Base-by-base conservation (phyloP, 2,797 vertebrate genomes). In the Poeciliopsis paucimaculata region DNA sequence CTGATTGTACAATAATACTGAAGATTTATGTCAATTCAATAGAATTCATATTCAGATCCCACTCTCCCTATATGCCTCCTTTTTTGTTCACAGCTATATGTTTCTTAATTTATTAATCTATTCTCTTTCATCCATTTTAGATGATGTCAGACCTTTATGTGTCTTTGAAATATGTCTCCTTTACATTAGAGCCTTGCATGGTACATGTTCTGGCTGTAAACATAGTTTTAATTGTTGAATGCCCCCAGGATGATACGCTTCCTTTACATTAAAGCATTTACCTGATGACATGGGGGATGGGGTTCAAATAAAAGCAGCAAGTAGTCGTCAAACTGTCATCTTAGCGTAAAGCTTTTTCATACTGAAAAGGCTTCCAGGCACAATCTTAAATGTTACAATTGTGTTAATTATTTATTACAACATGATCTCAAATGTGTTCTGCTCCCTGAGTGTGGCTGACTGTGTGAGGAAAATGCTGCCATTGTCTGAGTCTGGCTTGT, bases 81-180 rank as follows among this genome's bases (percentile, higher is more conserved):
- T 66, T 36, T 36, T 55, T 41, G 51, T 83, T 80, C 73, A 46
- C 53, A 68, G 46, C 79, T 88, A 90, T 88, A 81, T 86, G 92
- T 89, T 89, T 82, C 87, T 84, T 91, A 91, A 92, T 90, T 77
- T 92, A 93, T 94, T 92, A 91, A 94, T 92, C 86, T 87, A 92
- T 94, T 94, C 91, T 75, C 91, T 94, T 92, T 92, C 84, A 94
- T 93, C 86, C 77, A 77, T 90, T 86, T 89, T 77, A 89, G 81
- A 93, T 89, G 66, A 87, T 88, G 88, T 86, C 80, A 92, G 82
- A 90, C 77, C 77, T 82, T 88, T 85, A 82, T 89, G 84, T 80
- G 86, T 77, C 86, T 77, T 72, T 86, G 88, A 83, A 84, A 84
- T 85, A 76, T 62, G 85, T 75, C 71, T 82, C 75, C 78, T 77